A percentile compares a stretch with the other conserved stretches of the same genome.
These are phyloP conservation scores for Coremacera marginata DNA, from an alignment of 2,888 invertebrate species.

Conservation along the genomic window DNA sequence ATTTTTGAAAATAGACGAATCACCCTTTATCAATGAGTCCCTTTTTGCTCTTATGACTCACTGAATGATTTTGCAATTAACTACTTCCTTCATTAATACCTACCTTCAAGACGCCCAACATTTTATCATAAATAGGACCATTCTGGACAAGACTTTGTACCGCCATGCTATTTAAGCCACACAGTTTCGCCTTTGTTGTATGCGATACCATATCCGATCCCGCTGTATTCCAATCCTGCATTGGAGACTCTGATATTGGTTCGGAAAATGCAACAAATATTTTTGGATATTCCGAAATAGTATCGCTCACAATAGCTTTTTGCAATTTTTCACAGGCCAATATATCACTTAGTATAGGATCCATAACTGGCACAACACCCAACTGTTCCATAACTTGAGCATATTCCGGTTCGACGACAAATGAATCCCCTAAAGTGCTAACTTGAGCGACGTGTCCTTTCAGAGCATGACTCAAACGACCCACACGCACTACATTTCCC, in stretches of 20 bases:
- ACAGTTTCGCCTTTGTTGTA: constrained; percentile 69
- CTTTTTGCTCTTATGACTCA: too few species aligned
- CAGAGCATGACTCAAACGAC: constrained; percentile 62
- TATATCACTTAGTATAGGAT: constrained; percentile 56
- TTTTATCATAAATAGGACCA: constrained; percentile 73
- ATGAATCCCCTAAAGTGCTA: constrained; percentile 22
- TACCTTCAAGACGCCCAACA: constrained; percentile 72
- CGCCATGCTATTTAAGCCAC: constrained; percentile 72
- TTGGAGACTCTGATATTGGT: constrained; percentile 55
- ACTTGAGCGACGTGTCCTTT: constrained; percentile 62
- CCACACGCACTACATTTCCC: constrained; percentile 78
- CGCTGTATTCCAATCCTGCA: constrained; percentile 48
- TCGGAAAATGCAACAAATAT: constrained; percentile 63
- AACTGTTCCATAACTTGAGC: constrained; percentile 50
- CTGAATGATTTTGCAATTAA: too few species aligned
- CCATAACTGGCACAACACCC: constrained; percentile 53
- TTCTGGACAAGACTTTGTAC: constrained; percentile 74
- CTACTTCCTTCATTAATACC: constrained; percentile 51
- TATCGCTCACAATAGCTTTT: constrained; percentile 53
- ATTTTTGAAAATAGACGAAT: too few species aligned
- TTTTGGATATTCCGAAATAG: constrained; percentile 53
- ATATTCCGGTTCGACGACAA: constrained; percentile 41
- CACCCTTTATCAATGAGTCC: too few species aligned
- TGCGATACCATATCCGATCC: constrained; percentile 50
- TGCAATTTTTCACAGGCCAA: constrained; percentile 58